These are phyloP conservation scores for Paramuricea clavata DNA, from an alignment of 92 coral and sea anemone genomes.

Conservation along the genomic window DNA sequence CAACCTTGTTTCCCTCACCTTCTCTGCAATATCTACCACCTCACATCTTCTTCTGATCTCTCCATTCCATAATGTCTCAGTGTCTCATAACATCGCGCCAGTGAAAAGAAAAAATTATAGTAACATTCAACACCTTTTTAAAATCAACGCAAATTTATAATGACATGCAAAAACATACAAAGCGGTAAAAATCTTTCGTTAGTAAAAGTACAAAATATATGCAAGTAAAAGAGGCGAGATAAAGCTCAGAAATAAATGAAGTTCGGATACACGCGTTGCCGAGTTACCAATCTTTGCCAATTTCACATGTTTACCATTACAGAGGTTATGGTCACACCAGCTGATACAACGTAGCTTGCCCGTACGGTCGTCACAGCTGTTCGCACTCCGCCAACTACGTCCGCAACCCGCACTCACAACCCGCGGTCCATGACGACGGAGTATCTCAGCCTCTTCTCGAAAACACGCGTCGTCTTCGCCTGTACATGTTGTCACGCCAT, in stretches of 20 bases:
- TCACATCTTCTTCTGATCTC: no score
- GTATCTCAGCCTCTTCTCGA: slow-evolving; percentile 38
- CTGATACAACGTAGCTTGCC: slow-evolving; percentile 23
- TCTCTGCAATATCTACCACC: no score
- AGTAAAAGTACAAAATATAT: slow-evolving; percentile 12
- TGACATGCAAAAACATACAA: neutral
- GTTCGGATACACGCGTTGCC: neutral
- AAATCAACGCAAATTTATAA: no score
- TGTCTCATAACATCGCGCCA: no score
- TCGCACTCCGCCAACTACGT: slow-evolving; percentile 29
- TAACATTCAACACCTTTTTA: no score
- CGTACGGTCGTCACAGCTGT: slow-evolving; percentile 15
- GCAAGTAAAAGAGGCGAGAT: slow-evolving; percentile 24
- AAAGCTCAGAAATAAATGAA: neutral
- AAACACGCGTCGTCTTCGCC: slow-evolving; percentile 27
- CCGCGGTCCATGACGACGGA: slow-evolving; percentile 33
- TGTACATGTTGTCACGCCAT: slow-evolving; percentile 26
- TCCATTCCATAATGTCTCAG: no score
- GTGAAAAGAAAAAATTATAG: no score
- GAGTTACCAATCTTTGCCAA: slow-evolving; percentile 3
- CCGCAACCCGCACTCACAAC: slow-evolving; percentile 52
- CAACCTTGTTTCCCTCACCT: no score
- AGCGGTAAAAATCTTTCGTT: neutral
- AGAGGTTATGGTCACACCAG: slow-evolving; percentile 4
- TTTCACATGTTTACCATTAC: slow-evolving; percentile 28